A percentile compares a stretch with the other conserved stretches of the same genome.
These are phyloP conservation scores for Anthoscopus minutus DNA, from an alignment of 2,113 vertebrate species.

Conservation along the genomic window DNA sequence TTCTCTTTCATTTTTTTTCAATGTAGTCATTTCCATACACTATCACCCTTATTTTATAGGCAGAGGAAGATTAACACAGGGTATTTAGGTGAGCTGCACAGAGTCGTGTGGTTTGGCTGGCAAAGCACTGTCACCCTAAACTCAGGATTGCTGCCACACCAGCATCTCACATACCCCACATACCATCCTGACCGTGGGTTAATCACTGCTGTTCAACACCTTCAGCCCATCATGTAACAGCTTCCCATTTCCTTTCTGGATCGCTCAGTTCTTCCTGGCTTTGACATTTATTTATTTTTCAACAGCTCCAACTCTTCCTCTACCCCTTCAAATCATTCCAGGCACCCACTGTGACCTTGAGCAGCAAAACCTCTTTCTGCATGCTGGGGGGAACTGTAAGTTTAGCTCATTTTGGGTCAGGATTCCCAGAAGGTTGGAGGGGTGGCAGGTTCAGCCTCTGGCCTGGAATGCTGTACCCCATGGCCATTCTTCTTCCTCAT, in stretches of 20 bases:
- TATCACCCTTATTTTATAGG: neutral
- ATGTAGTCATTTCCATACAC: neutral
- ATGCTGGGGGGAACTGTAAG: too few species aligned
- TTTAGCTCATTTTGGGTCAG: neutral
- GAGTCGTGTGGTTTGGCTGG: neutral
- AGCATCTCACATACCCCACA: neutral
- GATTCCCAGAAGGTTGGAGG: neutral
- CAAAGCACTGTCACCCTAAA: neutral
- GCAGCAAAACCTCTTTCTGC: neutral
- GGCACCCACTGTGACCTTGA: too few species aligned
- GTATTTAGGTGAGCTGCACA: neutral
- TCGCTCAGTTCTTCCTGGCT: neutral
- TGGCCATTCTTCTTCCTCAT: neutral
- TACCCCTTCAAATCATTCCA: accelerated
- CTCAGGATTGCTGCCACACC: neutral
- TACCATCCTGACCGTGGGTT: accelerated
- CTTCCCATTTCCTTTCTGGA: neutral
- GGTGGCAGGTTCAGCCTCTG: neutral
- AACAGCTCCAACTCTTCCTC: neutral
- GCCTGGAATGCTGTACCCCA: accelerated
- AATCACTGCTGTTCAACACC: neutral
- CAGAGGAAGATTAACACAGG: neutral
- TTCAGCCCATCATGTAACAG: accelerated
- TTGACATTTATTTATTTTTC: neutral
- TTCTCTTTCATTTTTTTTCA: neutral